Evolutionary conservation across 2,797 vertebrate species (phyloP), one percentile per base, ranked within the genome.

Genomic region (Lates japonicus): DNA sequence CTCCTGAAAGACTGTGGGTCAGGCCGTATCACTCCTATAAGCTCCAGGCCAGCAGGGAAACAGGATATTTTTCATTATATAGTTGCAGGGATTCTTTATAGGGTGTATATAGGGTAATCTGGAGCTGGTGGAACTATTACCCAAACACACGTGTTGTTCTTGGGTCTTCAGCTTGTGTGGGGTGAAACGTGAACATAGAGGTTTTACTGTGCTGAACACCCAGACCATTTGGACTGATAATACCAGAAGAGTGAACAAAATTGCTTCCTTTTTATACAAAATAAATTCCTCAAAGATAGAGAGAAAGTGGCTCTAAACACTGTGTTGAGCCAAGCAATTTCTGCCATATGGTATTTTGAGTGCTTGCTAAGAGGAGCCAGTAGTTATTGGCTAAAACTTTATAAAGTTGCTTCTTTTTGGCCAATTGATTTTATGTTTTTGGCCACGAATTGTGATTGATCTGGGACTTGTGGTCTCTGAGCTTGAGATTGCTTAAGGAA

Each of bases 1-100:
- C 78, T 69, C 71, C 84, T 87, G 59, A 78, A 83, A 86, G 82
- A 86, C 66, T 70, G 25, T 20, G 65, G 88, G 71, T 84, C 68
- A 78, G 74, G 74, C 46, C 39, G 41, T 55, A 68, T 72, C 60
- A 62, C 17, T 75, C 22, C 66, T 62, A 59, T 70, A 80, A 70
- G 74, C 49, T 74, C 69, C 20, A 77, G 42, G 68, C 55, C 69
- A 57, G 44, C 10, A 65, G 58, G 70, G 70, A 60, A 70, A 49
- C 9, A 19, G 13, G 44, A 29, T 31, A 55, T 76, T 59, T 65
- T 59, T 3, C 64, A 72, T 60, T 72, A 58, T 74, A 61, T 61
- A 55, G 22, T n/a, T 37, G 3, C 25, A 11, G 5, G 16, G 8
- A 64, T 41, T 70, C 13, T 58, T 63, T 33, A 54, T 5, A 5